Evolutionary conservation across 1,140 invertebrate species (phyloP).

Genomic region (Meloidogyne exigua): DNA sequence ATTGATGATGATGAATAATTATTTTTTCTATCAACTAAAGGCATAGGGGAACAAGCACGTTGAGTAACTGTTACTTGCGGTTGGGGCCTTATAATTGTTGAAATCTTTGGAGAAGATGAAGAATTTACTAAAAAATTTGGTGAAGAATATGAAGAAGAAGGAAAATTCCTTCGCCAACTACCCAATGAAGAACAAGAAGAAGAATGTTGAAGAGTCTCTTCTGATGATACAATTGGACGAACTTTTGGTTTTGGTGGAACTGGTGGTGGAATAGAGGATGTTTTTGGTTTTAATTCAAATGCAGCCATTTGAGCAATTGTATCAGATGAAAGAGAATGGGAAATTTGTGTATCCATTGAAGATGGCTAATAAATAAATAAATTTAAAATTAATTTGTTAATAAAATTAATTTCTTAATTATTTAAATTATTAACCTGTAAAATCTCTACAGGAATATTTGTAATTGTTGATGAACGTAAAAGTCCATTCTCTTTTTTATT

Average conservation of each 20-base stretch:
- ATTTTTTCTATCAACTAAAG: slow-evolving; percentile 25
- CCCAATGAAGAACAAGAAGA: neutral
- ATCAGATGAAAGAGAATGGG: neutral
- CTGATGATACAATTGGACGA: slow-evolving; percentile 7
- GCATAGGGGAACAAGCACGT: slow-evolving; percentile 44
- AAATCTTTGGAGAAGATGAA: slow-evolving; percentile 34
- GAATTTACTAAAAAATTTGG: neutral
- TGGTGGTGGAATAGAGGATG: slow-evolving; percentile 6
- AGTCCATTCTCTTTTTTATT: neutral
- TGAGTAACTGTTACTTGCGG: slow-evolving; percentile 48
- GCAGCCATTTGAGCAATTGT: neutral
- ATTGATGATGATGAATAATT: neutral
- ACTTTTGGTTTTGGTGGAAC: neutral
- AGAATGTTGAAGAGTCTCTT: neutral
- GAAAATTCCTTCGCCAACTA: neutral
- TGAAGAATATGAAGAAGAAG: slow-evolving; percentile 22
- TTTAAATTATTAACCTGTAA: neutral
- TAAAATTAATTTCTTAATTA: neutral
- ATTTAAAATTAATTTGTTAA: neutral
- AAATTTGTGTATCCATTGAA: neutral
- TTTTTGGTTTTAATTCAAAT: neutral
- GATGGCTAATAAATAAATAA: neutral
- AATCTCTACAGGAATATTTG: slow-evolving; percentile 5
- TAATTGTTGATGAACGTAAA: slow-evolving; percentile 7
- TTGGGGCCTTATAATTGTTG: slow-evolving; percentile 47